These are phyloP conservation scores for Todiramphus chloris DNA, from an alignment of 2,113 vertebrate genomes.

Conservation along the genomic window DNA sequence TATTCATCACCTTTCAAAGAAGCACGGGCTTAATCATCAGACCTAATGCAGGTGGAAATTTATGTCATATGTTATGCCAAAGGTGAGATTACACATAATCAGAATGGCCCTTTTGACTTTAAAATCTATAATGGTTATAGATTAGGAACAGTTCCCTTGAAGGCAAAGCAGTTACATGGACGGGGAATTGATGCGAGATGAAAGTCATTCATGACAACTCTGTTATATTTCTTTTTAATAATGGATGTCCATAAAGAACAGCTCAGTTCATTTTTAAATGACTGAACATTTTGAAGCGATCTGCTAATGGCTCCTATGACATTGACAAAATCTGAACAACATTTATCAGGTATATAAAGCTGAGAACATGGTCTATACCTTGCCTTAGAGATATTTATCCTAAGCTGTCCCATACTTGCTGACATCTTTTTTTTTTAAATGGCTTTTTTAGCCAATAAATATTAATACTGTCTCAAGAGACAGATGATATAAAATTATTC, in stretches of 20 bases:
- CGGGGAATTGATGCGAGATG: slow-evolving; percentile 30
- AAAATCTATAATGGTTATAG: slow-evolving; percentile 35
- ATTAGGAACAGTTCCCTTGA: slow-evolving; percentile 33
- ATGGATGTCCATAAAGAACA: slow-evolving; percentile 37
- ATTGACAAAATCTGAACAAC: slow-evolving; percentile 51
- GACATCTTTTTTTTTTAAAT: background rate
- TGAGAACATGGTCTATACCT: slow-evolving; percentile 4
- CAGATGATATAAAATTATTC: slow-evolving; percentile 54
- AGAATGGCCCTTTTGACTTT: slow-evolving; percentile 28
- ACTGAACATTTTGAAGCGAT: slow-evolving; percentile 43
- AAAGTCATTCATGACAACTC: slow-evolving; percentile 46
- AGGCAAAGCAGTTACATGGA: background rate
- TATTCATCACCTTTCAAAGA: slow-evolving; percentile 29
- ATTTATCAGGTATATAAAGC: slow-evolving; percentile 49
- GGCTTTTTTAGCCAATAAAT: slow-evolving; percentile 39
- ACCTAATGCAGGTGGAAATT: slow-evolving; percentile 37
- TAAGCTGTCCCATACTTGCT: background rate
- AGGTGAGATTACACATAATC: slow-evolving; percentile 58
- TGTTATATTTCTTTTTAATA: slow-evolving; percentile 47
- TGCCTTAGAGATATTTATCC: background rate
- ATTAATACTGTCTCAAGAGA: slow-evolving; percentile 46
- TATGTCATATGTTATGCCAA: slow-evolving; percentile 34
- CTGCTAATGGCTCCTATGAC: slow-evolving; percentile 44
- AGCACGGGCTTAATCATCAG: background rate
- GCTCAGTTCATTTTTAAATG: slow-evolving; percentile 53